These are phyloP conservation scores for Agrotis ipsilon DNA, from an alignment of 2,888 invertebrate species.

Conservation along the genomic window DNA sequence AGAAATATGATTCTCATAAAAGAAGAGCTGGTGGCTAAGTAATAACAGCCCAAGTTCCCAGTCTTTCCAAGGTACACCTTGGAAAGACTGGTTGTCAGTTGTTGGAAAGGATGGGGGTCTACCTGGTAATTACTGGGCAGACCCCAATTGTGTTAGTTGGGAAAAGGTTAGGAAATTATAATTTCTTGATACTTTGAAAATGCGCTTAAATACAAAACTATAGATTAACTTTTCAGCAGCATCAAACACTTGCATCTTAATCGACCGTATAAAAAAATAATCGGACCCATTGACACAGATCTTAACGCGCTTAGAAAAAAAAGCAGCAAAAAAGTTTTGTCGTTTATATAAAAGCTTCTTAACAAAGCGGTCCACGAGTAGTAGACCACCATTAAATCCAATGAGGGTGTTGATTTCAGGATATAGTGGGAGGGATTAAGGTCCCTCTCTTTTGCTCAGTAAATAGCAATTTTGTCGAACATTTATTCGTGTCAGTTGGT, in stretches of 20 bases:
- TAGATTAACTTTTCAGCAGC: too few relatives aligned
- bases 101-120: too few relatives aligned
- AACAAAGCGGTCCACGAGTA: conserved; percentile 44
- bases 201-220: too few relatives aligned
- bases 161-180: too few relatives aligned
- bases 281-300: conserved; percentile 18
- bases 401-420: conserved; percentile 61
- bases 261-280: conserved; percentile 21
- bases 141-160: too few relatives aligned
- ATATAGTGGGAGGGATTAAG: conserved; percentile 51
- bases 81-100: too few relatives aligned
- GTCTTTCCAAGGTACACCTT: too few relatives aligned
- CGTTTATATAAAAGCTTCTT: conserved; percentile 47
- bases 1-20: too few relatives aligned
- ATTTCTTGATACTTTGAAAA: too few relatives aligned
- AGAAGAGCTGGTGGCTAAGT: too few relatives aligned
- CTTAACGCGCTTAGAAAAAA: conserved; percentile 27
- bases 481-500: conserved; percentile 57
- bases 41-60: too few relatives aligned
- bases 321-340: conserved; percentile 39
- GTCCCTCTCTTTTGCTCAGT: conserved; percentile 50
- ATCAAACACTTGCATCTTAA: conserved; percentile 16
- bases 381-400: conserved; percentile 60
- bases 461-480: conserved; percentile 63
- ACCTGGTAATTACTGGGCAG: too few relatives aligned